Evolutionary conservation across 2,113 vertebrate species (phyloP).

Genomic region (Oncorhynchus keta): DNA sequence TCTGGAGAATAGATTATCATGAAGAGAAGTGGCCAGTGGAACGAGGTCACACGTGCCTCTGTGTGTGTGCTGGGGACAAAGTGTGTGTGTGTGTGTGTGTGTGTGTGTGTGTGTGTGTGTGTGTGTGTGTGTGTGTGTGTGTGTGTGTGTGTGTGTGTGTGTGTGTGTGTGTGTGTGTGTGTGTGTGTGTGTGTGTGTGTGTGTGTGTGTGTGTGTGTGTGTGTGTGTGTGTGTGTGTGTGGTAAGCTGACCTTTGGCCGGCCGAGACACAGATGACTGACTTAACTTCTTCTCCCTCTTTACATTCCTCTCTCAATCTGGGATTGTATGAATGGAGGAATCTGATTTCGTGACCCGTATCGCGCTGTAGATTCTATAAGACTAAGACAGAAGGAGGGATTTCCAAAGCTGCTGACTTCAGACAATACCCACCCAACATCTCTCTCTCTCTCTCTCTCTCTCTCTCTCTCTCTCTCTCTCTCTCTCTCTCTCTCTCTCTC

Average conservation of each 20-base stretch:
- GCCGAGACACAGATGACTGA: not conserved
- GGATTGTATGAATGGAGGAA: slow-evolving; percentile 20
- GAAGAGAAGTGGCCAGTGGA: not conserved
- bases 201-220: not conserved
- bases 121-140: not conserved
- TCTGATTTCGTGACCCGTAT: slow-evolving; percentile 12
- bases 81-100: not conserved
- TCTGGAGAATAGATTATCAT: not conserved
- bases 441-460: not conserved
- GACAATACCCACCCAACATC: too few species aligned
- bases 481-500: not conserved
- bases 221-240: too few species aligned
- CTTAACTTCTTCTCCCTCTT: not conserved
- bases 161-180: not conserved
- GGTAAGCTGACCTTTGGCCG: not conserved
- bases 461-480: not conserved
- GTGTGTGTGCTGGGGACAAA: too few species aligned
- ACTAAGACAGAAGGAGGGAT: not conserved
- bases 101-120: not conserved
- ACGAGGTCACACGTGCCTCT: not conserved
- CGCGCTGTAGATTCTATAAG: slow-evolving; percentile 3
- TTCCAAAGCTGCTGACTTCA: not conserved
- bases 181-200: not conserved
- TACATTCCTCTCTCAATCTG: slow-evolving; percentile 4
- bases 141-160: too few species aligned